phyloP scores from a whole-genome alignment of 2,113 vertebrate species.

The Cyprinus carpio region DNA sequence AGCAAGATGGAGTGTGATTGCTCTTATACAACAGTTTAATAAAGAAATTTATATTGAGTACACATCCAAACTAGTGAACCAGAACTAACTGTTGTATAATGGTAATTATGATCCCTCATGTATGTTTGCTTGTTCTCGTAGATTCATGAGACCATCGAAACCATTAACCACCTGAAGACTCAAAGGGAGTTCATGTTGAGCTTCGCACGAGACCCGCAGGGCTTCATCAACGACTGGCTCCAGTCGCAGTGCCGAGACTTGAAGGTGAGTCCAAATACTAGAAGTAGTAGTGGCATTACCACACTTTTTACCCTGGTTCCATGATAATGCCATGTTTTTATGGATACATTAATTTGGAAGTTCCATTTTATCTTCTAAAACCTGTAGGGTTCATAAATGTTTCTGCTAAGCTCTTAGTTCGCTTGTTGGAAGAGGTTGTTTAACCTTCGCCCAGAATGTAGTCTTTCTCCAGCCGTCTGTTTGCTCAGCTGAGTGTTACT shows the following conservation, averaged over 20 bases:
- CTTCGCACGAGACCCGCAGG: conserved; percentile 97
- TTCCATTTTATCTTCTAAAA: background rate
- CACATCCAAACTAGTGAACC: background rate
- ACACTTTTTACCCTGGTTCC: background rate
- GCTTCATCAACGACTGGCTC: conserved; percentile 99
- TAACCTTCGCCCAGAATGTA: background rate
- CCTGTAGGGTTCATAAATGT: background rate
- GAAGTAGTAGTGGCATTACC: background rate
- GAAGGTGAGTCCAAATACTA: conserved; percentile 78
- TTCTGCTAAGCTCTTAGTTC: background rate
- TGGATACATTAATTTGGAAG: background rate
- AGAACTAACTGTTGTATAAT: background rate
- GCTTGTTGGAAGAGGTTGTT: background rate
- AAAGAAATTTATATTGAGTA: background rate
- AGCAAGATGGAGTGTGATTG: background rate
- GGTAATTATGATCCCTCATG: background rate
- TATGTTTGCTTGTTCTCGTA: conserved; percentile 61
- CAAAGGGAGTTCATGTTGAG: conserved; percentile 99
- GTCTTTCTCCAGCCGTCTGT: conserved; percentile 50
- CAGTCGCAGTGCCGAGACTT: conserved; percentile 98
- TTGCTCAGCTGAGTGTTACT: conserved; percentile 47
- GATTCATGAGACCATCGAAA: conserved; percentile 99
- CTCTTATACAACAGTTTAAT: background rate
- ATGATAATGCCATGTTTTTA: background rate
- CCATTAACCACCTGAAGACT: conserved; percentile 99